phyloP scores from a whole-genome alignment of 2,888 invertebrate genomes.

The Pristionchus fissidentatus region DNA sequence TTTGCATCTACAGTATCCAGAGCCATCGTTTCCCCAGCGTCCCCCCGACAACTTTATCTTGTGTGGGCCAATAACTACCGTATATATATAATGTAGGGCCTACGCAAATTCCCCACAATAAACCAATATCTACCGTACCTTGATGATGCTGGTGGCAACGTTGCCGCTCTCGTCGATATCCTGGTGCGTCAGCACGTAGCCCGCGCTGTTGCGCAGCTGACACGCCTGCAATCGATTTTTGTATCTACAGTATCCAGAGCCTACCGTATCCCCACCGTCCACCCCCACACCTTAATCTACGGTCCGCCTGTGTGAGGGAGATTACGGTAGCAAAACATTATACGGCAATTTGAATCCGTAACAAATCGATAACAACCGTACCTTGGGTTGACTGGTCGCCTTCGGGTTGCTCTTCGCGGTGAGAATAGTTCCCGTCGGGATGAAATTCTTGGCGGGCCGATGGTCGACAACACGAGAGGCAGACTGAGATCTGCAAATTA shows the following conservation, averaged over 20 bases:
- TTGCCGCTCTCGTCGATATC: conserved; percentile 92
- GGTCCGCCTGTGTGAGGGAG: too few species aligned
- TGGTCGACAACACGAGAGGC: conserved; percentile 68
- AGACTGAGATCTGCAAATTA: conserved; percentile 55
- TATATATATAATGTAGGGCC: not conserved
- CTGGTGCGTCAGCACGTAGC: conserved; percentile 93
- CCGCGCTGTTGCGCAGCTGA: conserved; percentile 83
- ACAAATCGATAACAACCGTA: not conserved
- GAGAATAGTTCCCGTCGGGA: conserved; percentile 81
- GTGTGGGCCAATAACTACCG: not conserved
- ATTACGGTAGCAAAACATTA: too few species aligned
- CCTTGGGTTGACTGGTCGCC: conserved; percentile 78
- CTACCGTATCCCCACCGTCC: too few species aligned
- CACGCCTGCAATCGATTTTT: conserved; percentile 78
- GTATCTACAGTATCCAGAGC: too few species aligned
- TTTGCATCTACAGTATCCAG: not conserved
- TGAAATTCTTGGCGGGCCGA: conserved; percentile 60
- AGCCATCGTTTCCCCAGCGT: too few species aligned
- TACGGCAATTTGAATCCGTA: too few species aligned
- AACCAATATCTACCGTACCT: conserved; percentile 81
- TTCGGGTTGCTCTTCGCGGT: conserved; percentile 85
- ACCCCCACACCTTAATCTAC: too few species aligned
- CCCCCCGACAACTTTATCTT: too few species aligned
- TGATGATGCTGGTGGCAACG: conserved; percentile 91
- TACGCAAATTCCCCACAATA: not conserved